phyloP scores from a whole-genome alignment of 2,113 vertebrate genomes.

The Chitala chitala region DNA sequence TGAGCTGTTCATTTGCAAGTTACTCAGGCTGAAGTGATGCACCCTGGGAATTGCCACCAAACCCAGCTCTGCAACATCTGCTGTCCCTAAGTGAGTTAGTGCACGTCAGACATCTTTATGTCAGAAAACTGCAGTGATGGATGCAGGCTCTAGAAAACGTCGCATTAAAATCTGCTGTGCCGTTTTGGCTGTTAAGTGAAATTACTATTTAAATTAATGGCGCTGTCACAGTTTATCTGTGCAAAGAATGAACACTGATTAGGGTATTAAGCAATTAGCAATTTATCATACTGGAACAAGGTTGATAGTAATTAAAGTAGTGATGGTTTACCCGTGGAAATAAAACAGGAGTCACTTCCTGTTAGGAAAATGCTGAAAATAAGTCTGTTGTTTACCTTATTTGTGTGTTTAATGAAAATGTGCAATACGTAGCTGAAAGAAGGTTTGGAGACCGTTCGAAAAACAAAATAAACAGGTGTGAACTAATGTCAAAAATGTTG shows the following conservation, averaged over 20 bases:
- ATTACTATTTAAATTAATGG: constrained; percentile 97
- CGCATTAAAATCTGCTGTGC: constrained; percentile 87
- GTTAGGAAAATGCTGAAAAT: constrained; percentile 50
- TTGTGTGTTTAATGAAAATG: background rate
- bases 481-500: no score
- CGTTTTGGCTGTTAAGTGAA: constrained; percentile 95
- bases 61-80: constrained; percentile 94
- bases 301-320: constrained; percentile 96
- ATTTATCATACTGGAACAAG: constrained; percentile 97
- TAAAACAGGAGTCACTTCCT: constrained; percentile 89
- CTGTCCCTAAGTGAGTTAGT: constrained; percentile 99
- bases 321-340: constrained; percentile 89
- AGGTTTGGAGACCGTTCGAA: no score
- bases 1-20: constrained; percentile 88
- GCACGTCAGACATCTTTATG: constrained; percentile 98
- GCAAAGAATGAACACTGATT: constrained; percentile 97
- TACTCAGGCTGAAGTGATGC: constrained; percentile 99
- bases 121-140: constrained; percentile 90
- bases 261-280: constrained; percentile 99
- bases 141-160: constrained; percentile 90
- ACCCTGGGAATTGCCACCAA: constrained; percentile 96
- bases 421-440: no score
- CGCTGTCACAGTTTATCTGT: constrained; percentile 91
- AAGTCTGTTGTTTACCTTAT: constrained; percentile 10
- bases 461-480: no score